Evolutionary conservation across 2,113 vertebrate species (phyloP).

Genomic region (Petroica traversi): DNA sequence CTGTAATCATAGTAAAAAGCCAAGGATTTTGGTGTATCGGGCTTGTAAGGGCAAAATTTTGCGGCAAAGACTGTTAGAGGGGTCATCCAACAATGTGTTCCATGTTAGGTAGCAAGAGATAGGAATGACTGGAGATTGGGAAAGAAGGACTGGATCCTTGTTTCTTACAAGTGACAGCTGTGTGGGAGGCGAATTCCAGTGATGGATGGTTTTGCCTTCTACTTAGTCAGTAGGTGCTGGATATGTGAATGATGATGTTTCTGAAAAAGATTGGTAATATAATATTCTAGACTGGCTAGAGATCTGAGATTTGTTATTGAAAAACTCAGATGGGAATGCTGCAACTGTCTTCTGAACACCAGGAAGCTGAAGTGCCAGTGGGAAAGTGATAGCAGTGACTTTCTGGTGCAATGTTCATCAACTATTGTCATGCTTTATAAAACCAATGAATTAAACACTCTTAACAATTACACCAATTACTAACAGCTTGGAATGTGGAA

Average conservation of each 20-base stretch:
- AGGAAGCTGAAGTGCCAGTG: neutral
- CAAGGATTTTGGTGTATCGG: neutral
- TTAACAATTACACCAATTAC: neutral
- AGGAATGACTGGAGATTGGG: neutral
- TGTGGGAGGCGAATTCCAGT: neutral
- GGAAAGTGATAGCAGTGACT: slow-evolving; percentile 7
- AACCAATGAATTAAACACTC: neutral
- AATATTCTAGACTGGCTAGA: neutral
- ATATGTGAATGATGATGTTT: slow-evolving; percentile 1
- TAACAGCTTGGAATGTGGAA: neutral
- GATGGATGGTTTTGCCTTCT: neutral
- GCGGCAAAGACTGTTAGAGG: neutral
- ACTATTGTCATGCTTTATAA: neutral
- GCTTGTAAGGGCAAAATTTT: neutral
- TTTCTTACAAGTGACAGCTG: neutral
- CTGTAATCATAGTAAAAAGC: neutral
- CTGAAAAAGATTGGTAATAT: neutral
- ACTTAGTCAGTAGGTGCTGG: neutral
- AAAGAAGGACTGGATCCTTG: neutral
- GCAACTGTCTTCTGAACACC: neutral
- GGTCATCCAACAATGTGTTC: neutral
- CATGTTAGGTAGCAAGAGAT: neutral
- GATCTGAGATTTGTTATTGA: neutral
- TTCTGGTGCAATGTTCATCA: neutral
- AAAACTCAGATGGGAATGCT: neutral